Percentiles rank a stretch among this genome's conserved stretches.
Conservation (phyloP, 2,113 vertebrate species). For the Platanista minor region DNA sequence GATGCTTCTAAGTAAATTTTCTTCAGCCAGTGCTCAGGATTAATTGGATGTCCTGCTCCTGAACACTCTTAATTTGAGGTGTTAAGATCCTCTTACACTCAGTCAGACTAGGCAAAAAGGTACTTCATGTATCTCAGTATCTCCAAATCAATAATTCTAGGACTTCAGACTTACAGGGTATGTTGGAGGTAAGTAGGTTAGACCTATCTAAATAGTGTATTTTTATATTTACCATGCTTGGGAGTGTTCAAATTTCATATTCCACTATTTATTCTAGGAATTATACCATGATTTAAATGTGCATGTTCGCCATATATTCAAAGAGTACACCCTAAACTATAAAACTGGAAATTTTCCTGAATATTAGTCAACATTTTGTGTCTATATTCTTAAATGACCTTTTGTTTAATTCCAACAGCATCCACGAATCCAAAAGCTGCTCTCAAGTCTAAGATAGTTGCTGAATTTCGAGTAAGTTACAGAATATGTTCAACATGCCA, state of each 20-base stretch:
- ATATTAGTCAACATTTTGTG: neutral
- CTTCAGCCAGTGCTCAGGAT: slow-evolving; percentile 42
- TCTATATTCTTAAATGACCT: slow-evolving; percentile 37
- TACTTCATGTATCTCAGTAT: slow-evolving; percentile 41
- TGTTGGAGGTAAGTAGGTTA: slow-evolving; percentile 70
- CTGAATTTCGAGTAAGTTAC: slow-evolving; percentile 94
- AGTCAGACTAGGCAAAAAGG: slow-evolving; percentile 27
- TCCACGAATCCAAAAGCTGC: slow-evolving; percentile 89
- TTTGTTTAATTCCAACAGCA: slow-evolving; percentile 77
- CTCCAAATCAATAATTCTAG: slow-evolving; percentile 41
- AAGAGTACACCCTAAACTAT: neutral
- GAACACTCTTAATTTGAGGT: slow-evolving; percentile 8
- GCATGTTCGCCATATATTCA: slow-evolving; percentile 40
- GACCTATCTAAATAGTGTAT: slow-evolving; percentile 28
- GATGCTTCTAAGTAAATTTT: slow-evolving; percentile 44
- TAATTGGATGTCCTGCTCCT: slow-evolving; percentile 38
- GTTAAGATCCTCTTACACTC: neutral
- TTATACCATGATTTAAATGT: slow-evolving; percentile 35
- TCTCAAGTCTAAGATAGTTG: slow-evolving; percentile 97
- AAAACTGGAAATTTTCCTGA: slow-evolving; percentile 5
- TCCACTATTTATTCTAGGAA: slow-evolving; percentile 1
- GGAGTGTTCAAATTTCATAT: slow-evolving; percentile 28
- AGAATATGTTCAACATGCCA: neutral
- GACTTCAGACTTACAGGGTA: neutral
- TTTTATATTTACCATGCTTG: slow-evolving; percentile 36